phyloP scores from a whole-genome alignment of 2,113 vertebrate species.

The Zapornia atra region DNA sequence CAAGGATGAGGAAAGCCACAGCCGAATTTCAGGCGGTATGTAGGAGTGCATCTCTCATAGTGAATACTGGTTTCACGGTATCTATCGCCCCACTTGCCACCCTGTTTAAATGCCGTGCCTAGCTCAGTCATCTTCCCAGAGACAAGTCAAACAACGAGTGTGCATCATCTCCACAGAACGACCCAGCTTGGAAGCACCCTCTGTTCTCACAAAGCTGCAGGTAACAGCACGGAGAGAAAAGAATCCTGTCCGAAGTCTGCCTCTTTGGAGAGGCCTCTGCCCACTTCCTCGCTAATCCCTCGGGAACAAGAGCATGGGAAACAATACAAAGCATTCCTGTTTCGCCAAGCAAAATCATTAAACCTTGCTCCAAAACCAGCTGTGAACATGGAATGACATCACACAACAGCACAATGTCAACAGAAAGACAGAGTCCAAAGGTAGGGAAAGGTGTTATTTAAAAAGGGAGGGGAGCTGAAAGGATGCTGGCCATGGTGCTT shows the following conservation, averaged over 20 bases:
- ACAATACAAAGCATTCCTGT: conserved; percentile 3
- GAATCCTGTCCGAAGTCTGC: background rate
- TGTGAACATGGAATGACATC: background rate
- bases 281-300: conserved; percentile 31
- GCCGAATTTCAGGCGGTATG: no score
- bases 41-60: no score
- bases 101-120: no score
- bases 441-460: rapidly evolving
- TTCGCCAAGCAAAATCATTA: conserved; percentile 16
- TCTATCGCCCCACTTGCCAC: no score
- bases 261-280: conserved; percentile 2
- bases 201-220: background rate
- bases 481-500: rapidly evolving
- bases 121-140: no score
- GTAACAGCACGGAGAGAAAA: background rate
- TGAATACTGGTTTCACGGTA: no score
- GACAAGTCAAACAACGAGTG: no score
- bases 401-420: background rate
- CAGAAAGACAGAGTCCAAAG: background rate
- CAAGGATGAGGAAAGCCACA: no score
- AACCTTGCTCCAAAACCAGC: conserved; percentile 1
- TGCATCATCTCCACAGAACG: no score
- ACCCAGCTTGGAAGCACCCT: background rate
- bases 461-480: rapidly evolving
- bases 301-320: background rate